phyloP scores from a whole-genome alignment of 2,797 vertebrate species.

The Myoxocephalus aenaeus region DNA sequence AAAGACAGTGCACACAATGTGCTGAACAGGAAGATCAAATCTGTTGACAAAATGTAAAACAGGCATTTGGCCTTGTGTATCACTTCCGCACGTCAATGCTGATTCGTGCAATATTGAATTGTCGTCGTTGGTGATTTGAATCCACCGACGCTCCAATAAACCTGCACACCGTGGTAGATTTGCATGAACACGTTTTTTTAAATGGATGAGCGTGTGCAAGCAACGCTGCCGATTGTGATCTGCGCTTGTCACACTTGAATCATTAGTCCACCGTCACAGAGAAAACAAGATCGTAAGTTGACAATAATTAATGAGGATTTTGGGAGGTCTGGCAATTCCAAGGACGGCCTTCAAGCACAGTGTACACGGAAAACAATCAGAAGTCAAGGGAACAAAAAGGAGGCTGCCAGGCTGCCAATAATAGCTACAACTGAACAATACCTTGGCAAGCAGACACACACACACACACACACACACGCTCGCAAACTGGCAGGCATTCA shows the following conservation, averaged over 20 bases:
- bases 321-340: constrained; percentile 48
- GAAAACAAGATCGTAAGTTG: constrained; percentile 30
- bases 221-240: constrained; percentile 4
- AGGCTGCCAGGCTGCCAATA: constrained; percentile 62
- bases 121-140: constrained; percentile 20
- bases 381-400: constrained; percentile 69
- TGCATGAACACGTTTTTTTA: neutral
- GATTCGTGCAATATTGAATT: constrained; percentile 9
- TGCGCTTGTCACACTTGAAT: constrained; percentile 25
- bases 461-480: constrained; percentile 29
- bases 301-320: constrained; percentile 62
- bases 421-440: constrained; percentile 72
- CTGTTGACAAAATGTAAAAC: constrained; percentile 46
- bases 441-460: constrained; percentile 45
- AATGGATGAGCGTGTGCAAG: constrained; percentile 6
- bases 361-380: constrained; percentile 64
- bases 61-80: constrained; percentile 22
- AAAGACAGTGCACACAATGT: neutral
- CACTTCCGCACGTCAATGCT: constrained; percentile 37
- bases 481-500: constrained; percentile 68
- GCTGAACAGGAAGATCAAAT: constrained; percentile 29
- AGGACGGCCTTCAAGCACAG: constrained; percentile 50
- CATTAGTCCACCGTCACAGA: constrained; percentile 5
- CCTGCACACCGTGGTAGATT: neutral
- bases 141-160: neutral